Evolutionary conservation across 2,113 vertebrate species (phyloP).

Genomic region (Seriola dumerili): DNA sequence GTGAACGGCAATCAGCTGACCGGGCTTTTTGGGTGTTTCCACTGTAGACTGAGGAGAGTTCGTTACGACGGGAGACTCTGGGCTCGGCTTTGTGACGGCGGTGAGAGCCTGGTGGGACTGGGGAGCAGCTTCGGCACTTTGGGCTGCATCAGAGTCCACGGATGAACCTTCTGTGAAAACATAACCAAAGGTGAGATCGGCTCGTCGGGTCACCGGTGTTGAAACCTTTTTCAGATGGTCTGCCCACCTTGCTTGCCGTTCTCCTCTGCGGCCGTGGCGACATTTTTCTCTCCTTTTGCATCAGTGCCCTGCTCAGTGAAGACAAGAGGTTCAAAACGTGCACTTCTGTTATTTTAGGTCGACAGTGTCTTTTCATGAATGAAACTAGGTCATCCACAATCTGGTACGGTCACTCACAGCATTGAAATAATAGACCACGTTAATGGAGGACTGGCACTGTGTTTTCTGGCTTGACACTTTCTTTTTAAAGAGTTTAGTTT

Average conservation of each 20-base stretch:
- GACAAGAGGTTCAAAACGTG: neutral
- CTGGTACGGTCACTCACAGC: no score
- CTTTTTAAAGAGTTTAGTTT: no score
- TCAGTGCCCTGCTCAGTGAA: constrained; percentile 57
- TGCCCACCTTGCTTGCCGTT: constrained; percentile 51
- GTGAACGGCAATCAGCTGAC: constrained; percentile 28
- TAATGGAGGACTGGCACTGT: no score
- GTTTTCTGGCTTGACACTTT: no score
- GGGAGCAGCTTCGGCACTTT: neutral
- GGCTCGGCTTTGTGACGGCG: constrained; percentile 21
- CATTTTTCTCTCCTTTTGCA: constrained; percentile 49
- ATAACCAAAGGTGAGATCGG: neutral
- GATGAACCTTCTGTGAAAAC: constrained; percentile 25
- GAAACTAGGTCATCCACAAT: neutral
- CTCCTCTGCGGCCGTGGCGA: constrained; percentile 1
- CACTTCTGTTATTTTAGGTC: neutral
- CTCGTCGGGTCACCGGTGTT: neutral
- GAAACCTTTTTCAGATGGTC: neutral
- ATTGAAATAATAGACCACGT: neutral
- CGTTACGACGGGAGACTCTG: constrained; percentile 2
- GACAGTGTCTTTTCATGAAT: neutral
- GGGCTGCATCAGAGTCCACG: neutral
- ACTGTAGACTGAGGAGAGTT: neutral
- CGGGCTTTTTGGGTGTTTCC: neutral
- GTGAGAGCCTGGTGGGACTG: constrained; percentile 50